Conservation (phyloP, 2,113 vertebrate genomes). For the Gymnogyps californianus region DNA sequence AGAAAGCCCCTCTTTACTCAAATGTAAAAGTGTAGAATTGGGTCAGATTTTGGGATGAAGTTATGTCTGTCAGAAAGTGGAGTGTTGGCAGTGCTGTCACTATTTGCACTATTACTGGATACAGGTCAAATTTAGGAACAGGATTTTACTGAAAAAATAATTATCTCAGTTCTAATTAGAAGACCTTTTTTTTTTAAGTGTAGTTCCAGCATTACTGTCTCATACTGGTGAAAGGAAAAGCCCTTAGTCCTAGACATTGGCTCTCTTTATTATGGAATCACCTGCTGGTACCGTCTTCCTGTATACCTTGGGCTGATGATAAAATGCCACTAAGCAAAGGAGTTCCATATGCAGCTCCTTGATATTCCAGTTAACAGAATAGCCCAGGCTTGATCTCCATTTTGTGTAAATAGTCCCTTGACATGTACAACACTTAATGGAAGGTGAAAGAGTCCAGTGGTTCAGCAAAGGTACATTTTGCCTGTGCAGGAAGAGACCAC, state of each 20-base stretch:
- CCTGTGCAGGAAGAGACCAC: neutral
- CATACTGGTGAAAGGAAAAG: neutral
- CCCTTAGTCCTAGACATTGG: neutral
- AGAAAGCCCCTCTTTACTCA: neutral
- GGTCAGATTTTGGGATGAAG: neutral
- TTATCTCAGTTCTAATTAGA: neutral
- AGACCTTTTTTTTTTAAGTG: fast-evolving
- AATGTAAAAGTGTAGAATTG: neutral
- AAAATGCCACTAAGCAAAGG: neutral
- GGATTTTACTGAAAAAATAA: neutral
- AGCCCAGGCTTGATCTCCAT: neutral
- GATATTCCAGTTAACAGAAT: neutral
- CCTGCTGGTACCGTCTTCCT: neutral
- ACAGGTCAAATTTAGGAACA: neutral
- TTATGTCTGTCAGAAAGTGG: neutral
- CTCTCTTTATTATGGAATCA: neutral
- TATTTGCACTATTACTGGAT: neutral
- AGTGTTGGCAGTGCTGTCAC: neutral
- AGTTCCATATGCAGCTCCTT: neutral
- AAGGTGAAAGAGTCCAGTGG: neutral
- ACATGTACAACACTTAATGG: neutral
- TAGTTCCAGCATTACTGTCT: neutral
- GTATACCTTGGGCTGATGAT: neutral
- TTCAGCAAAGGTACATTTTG: neutral
- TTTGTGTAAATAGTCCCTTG: neutral